These are phyloP conservation scores for Morpho helenor DNA, from an alignment of 2,888 invertebrate genomes.

Conservation along the genomic window DNA sequence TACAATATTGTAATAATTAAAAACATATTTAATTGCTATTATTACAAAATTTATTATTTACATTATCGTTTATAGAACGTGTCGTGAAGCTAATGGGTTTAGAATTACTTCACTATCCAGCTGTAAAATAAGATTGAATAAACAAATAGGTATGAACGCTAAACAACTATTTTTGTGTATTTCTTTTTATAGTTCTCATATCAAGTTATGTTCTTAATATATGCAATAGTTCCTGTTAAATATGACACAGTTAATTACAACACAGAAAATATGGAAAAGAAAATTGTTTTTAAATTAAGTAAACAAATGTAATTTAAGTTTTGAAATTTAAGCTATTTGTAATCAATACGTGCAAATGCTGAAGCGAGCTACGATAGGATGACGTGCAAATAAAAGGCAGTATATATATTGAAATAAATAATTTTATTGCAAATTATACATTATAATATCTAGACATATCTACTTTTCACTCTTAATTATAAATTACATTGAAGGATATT, in stretches of 20 bases:
- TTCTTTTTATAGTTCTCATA: not conserved
- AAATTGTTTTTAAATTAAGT: not conserved
- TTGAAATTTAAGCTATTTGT: not conserved
- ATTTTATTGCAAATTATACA: slow-evolving; percentile 41
- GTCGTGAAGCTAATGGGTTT: too few species aligned
- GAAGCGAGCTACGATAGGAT: slow-evolving; percentile 19
- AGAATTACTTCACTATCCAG: too few species aligned
- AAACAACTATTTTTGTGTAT: too few species aligned
- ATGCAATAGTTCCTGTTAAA: slow-evolving; percentile 20
- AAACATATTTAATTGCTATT: too few species aligned
- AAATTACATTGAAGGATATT: slow-evolving; percentile 13
- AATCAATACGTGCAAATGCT: slow-evolving; percentile 14
- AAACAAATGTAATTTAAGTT: not conserved
- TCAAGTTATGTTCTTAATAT: slow-evolving; percentile 17
- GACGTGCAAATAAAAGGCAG: slow-evolving; percentile 44
- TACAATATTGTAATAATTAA: too few species aligned
- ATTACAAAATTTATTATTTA: too few species aligned
- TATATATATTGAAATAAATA: slow-evolving; percentile 39
- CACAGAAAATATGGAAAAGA: slow-evolving; percentile 5
- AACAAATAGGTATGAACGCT: too few species aligned
- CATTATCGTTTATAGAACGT: too few species aligned
- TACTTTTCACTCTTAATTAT: slow-evolving; percentile 20
- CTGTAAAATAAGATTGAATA: too few species aligned
- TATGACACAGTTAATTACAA: slow-evolving; percentile 9
- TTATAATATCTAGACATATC: slow-evolving; percentile 31